A percentile compares a stretch with the other conserved stretches of the same genome.
Conservation (phyloP, 2,888 invertebrate genomes). For the Philhelius pedissequus region DNA sequence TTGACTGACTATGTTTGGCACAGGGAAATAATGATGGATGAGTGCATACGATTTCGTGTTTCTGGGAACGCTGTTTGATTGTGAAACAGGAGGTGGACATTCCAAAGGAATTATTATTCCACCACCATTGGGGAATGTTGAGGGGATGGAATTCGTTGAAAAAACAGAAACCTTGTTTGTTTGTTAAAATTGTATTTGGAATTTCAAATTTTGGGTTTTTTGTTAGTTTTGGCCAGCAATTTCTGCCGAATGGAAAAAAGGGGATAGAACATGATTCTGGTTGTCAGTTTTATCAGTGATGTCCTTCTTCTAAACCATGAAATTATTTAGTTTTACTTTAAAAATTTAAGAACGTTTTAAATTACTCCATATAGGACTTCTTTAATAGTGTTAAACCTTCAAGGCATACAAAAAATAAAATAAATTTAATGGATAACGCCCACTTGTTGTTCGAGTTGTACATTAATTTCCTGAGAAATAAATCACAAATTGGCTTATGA, state of each 20-base stretch:
- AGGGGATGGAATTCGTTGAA: not conserved
- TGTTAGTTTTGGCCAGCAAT: not conserved
- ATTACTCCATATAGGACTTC: too few species aligned
- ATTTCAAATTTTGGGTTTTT: not conserved
- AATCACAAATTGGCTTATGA: too few species aligned
- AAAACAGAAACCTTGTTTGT: not conserved
- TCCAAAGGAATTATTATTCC: constrained; percentile 5
- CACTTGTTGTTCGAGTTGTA: too few species aligned
- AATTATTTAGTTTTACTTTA: too few species aligned
- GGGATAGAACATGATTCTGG: not conserved
- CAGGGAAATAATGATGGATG: constrained; percentile 12
- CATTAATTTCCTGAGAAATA: too few species aligned
- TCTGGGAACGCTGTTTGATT: not conserved
- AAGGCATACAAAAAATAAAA: too few species aligned
- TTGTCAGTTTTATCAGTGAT: not conserved
- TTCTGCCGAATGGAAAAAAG: not conserved
- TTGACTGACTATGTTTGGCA: not conserved
- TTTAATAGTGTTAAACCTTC: too few species aligned
- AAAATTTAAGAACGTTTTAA: too few species aligned
- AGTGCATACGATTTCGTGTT: not conserved
- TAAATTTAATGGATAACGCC: too few species aligned
- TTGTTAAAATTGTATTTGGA: not conserved
- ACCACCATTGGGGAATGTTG: not conserved
- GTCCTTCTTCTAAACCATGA: not conserved
- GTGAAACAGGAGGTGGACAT: constrained; percentile 10